Base-by-base conservation (phyloP, 2,113 vertebrate genomes). In the Struthidea cinerea region DNA sequence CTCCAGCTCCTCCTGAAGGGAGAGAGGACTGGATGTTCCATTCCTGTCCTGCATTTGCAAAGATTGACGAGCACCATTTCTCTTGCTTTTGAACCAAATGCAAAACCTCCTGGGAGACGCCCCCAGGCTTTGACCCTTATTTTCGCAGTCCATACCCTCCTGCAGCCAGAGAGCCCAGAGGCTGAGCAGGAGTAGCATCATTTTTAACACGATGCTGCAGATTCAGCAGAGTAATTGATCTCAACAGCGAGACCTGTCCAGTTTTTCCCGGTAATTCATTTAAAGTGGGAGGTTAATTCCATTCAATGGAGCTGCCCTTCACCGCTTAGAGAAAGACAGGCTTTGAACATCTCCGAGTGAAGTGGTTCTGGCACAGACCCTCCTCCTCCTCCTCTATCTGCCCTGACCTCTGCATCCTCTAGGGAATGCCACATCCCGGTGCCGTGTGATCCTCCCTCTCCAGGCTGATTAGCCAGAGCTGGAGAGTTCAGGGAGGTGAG, bases 321-420 rank as follows among this genome's bases (percentile, higher is more conserved):
- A 2, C n/a, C 3, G 1, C 46, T 60, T 24, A 6, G 5, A 82
- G 49, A 86, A 67, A 71, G 32, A 47, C 0, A 2, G 60, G 49
- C 90, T 95, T 93, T 91, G 74, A 97, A 94, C 89, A 37, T 7
- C 63, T 61, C 46, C 6, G 42, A 23, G 81, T 26, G 81, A 87
- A 95, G 53, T 4, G 5, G 28, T 11, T 82, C 69, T 61, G 84
- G 53, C 74, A 60, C 20, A 79, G 93, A 87, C 24, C 24, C 28
- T 86, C 93, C 79, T 95, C 94, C 92, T 95, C 94, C 87, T 96
- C 84, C 81, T 89, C 81, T n/a, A 83, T 96, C 92, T 83, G 61
- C 41, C 75, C 85, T 50, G 79, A 90, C 90, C 88, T 42, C 85
- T 89, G 79, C 65, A 69, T 71, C 77, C 89, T 47, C 2, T 0